These are phyloP conservation scores for Dicrurus megarhynchus DNA, from an alignment of 2,113 vertebrate species.

Conservation along the genomic window DNA sequence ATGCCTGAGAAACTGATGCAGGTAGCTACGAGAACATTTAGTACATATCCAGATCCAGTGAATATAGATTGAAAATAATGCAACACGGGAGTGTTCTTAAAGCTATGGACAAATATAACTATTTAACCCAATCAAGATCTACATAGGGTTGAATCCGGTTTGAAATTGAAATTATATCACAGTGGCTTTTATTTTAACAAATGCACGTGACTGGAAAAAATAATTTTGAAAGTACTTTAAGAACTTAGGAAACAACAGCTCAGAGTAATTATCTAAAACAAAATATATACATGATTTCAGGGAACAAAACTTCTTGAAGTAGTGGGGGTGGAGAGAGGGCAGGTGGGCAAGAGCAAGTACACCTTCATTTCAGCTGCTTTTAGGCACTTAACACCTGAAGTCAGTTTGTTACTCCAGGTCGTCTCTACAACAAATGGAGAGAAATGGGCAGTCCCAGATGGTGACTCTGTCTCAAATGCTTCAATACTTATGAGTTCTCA, in stretches of 20 bases:
- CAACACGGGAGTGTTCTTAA: not conserved
- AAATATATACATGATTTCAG: not conserved
- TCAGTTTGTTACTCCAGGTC: not conserved
- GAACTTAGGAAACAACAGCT: not conserved
- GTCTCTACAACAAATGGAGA: not conserved
- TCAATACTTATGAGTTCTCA: not conserved
- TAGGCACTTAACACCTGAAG: not conserved
- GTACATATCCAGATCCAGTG: not conserved
- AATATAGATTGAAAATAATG: not conserved
- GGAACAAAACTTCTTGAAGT: not conserved
- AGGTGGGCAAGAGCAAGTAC: not conserved
- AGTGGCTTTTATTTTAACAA: not conserved
- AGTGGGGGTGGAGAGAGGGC: fast-evolving
- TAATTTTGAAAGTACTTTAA: not conserved
- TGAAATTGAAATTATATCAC: not conserved
- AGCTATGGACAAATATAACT: not conserved
- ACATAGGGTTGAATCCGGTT: not conserved
- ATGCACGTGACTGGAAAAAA: not conserved
- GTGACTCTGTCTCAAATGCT: not conserved
- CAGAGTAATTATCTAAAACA: not conserved
- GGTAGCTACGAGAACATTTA: not conserved
- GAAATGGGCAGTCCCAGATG: not conserved
- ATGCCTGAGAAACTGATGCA: not conserved
- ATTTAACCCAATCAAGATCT: not conserved
- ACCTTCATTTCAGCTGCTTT: not conserved